These are phyloP conservation scores for cattle (Bos taurus) DNA, from an alignment of 2,113 vertebrate species.

Conservation along the genomic window ARS-UCD2.0 NC_037345.1:49034001-49034500, in stretches of 20 bases:
- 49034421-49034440: neutral
- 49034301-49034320: slow-evolving; percentile 24
- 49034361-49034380: neutral
- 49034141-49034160: neutral
- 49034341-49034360: neutral
- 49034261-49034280: neutral
- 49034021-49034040: neutral
- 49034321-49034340: neutral
- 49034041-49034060: neutral
- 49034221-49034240: neutral
- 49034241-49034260: neutral
- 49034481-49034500: neutral
- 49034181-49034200: neutral
- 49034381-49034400: neutral
- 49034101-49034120: neutral
- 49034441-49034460: neutral
- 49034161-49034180: neutral
- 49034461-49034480: neutral
- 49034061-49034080: neutral
- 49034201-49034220: neutral
- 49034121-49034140: neutral
- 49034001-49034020: neutral
- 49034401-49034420: neutral
- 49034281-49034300: neutral
- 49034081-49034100: accelerated